Base-by-base conservation (phyloP, 2,888 invertebrate genomes). In the Erebia aethiops region DNA sequence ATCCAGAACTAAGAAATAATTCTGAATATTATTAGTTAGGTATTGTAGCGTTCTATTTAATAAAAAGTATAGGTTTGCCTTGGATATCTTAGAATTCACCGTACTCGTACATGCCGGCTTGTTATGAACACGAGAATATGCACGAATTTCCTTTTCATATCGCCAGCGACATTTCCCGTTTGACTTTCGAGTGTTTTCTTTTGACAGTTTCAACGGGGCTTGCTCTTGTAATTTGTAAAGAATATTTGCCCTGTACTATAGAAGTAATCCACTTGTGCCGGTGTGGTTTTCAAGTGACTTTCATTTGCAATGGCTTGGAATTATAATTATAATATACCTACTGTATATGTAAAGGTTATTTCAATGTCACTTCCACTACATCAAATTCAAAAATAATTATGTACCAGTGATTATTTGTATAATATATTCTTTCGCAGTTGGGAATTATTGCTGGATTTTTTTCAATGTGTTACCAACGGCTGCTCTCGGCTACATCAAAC, bases 111-210 rank as follows among this genome's bases (percentile, higher is more conserved):
- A 43, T 54, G n/a, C 51, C n/a, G 11, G 54, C 3, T 54, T 54
- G 1, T 10, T 54, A 54, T 9, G 9, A 18, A 54, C 62, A 62
- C 21, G 13, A 46, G 3, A 62, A 56, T 67, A 56, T 62, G 61
- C 68, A 54, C 35, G 69, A 61, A 67, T 70, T 67, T 61, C 67
- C 71, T 71, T 71, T 62, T 63, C 67, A 71, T 70, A 65, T 16
- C 21, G 14, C 56, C 18, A 70, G n/a, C 70, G 67, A 62, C 43
- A 35, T 67, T 62, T 62, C 67, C 21, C 62, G 58, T 67, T 64
- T 35, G 35, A 35, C 35, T 35, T 35, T 35, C 0, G 26, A 57
- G 54, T 43, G 56, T 67, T 56, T 57, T 13, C 67, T 67, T 67
- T 56, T 67, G 57, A 66, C 65, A 66, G 65, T 56, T 56, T 66